Evolutionary conservation across 2,888 invertebrate genomes (phyloP), one percentile per base, ranked within the genome.

Genomic region (Hyalella azteca): DNA sequence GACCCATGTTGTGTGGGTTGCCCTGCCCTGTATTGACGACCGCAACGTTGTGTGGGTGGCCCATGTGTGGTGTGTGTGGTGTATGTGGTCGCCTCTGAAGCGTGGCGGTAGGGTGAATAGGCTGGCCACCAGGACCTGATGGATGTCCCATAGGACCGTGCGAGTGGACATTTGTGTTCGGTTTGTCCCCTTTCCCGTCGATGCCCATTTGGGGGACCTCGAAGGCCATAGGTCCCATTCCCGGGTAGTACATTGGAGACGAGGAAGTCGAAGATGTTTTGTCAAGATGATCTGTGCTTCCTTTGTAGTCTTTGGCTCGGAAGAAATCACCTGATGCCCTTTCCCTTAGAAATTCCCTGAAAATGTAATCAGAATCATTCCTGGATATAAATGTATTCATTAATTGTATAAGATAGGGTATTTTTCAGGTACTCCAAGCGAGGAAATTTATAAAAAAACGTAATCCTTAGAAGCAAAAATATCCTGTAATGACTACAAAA

Each of bases 241-340:
- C 77, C 1, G 84, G 84, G 77, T 84, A 84, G 75, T 82, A 84
- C 60, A 60, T 60, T 19, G 78, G 54, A 1, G 78, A 78, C 15
- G 75, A 75, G 11, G 78, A 60, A n/a, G 40, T 66, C 40, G 73
- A 73, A n/a, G 79, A 79, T 13, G 84, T 78, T 59, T 84, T 84
- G 75, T 84, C 84, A 45, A 84, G 79, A 78, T 84, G 84, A 29
- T 84, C 84, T 0, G 82, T 81, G 73, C 84, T 84, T 41, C 84
- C 84, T 49, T 82, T 82, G 80, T 73, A 78, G 80, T 84, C 81
- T 73, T 82, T 80, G 19, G 66, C 41, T 7, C 84, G 82, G n/a
- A 82, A 81, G 80, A 84, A 84, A 41, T 84, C 84, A 19, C 78
- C 80, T 11, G 83, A 75, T 26, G 84, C 80, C 26, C 84, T 48